Conservation (phyloP, 2,888 invertebrate genomes). For the Anodontia alba region DNA sequence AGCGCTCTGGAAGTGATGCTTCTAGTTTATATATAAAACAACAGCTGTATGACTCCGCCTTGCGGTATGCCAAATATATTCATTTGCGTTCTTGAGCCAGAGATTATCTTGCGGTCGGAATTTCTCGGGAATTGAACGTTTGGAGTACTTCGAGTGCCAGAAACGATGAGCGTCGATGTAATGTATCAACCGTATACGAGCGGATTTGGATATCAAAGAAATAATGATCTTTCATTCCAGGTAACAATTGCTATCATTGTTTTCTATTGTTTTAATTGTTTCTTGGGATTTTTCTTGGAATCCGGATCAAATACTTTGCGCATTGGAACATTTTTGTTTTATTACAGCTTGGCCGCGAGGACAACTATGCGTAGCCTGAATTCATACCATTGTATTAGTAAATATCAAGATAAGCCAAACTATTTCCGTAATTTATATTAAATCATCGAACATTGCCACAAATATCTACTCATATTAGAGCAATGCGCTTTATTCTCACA, state of each 20-base stretch:
- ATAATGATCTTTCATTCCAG: constrained; percentile 62
- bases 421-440: constrained; percentile 7
- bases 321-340: constrained; percentile 25
- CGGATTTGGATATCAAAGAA: constrained; percentile 75
- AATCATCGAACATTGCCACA: constrained; percentile 5
- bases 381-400: constrained; percentile 12
- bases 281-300: constrained; percentile 21
- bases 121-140: constrained; percentile 63
- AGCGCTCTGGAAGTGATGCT: constrained; percentile 15
- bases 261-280: constrained; percentile 29
- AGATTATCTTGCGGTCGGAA: constrained; percentile 64
- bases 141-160: constrained; percentile 59
- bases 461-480: neutral
- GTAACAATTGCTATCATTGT: constrained; percentile 56
- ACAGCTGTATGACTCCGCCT: constrained; percentile 51
- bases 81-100: constrained; percentile 58
- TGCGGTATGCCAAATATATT: constrained; percentile 64
- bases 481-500: too few species aligned
- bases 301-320: neutral
- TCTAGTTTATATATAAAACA: constrained; percentile 14
- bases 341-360: constrained; percentile 35
- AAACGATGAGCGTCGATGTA: constrained; percentile 71
- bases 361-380: neutral
- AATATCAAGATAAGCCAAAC: neutral
- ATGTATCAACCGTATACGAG: constrained; percentile 77